Percentiles rank a stretch among this genome's conserved stretches.
These are phyloP conservation scores for Neria commutata DNA, from an alignment of 2,888 invertebrate genomes.

Conservation along the genomic window DNA sequence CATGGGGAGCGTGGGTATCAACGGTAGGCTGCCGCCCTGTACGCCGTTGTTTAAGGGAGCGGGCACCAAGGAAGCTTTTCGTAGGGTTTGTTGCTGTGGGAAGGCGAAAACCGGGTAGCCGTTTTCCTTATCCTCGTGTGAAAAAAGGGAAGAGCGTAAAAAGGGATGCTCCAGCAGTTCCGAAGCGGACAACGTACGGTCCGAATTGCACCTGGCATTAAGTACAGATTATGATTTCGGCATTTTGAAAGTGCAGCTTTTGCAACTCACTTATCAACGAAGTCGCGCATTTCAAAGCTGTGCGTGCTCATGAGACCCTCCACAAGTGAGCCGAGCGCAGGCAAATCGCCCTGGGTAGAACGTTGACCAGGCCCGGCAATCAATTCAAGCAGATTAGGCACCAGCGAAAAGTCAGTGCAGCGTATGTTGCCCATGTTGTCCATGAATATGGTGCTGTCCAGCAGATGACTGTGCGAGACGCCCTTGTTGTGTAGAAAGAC, in stretches of 20 bases:
- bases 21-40: conserved; percentile 20
- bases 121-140: conserved; percentile 38
- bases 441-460: conserved; percentile 75
- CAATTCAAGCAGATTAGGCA: conserved; percentile 56
- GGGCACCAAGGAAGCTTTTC: conserved; percentile 22
- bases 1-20: conserved; percentile 49
- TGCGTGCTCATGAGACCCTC: conserved; percentile 57
- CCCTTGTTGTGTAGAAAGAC: conserved; percentile 81
- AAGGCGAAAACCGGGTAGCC: conserved; percentile 24
- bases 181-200: conserved; percentile 71
- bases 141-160: conserved; percentile 65
- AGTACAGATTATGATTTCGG: neutral
- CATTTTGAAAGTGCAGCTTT: neutral
- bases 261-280: conserved; percentile 56
- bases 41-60: conserved; percentile 21
- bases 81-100: conserved; percentile 8
- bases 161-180: conserved; percentile 81
- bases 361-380: conserved; percentile 49
- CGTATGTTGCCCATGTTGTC: conserved; percentile 67
- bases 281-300: conserved; percentile 59
- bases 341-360: conserved; percentile 55
- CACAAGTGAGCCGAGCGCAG: conserved; percentile 58
- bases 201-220: conserved; percentile 54
- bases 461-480: conserved; percentile 82
- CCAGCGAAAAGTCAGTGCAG: conserved; percentile 58